phyloP scores from a whole-genome alignment of 1,140 invertebrate genomes.

The Ectropis grisescens region DNA sequence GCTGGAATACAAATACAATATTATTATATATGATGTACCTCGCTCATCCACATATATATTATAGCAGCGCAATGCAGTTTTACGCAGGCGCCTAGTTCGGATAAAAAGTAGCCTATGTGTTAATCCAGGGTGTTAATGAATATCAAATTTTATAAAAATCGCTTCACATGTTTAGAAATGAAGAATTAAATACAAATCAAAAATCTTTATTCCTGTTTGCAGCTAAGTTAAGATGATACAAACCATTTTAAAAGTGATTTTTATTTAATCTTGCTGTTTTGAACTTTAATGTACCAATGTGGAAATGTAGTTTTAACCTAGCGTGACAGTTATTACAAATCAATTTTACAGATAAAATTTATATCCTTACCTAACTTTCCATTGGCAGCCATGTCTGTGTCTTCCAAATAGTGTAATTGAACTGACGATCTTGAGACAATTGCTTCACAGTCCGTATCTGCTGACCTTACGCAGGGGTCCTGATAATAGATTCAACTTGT shows the following conservation, averaged over 20 bases:
- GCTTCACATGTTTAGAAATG: no score
- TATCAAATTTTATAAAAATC: no score
- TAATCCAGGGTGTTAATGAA: no score
- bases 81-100: no score
- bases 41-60: no score
- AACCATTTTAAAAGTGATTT: no score
- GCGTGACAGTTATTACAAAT: neutral
- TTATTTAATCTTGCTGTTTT: no score
- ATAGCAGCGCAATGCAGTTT: no score
- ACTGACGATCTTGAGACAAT: constrained; percentile 16
- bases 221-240: no score
- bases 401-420: constrained; percentile 11
- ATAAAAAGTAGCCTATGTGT: no score
- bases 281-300: neutral
- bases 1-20: constrained; percentile 72
- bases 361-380: constrained; percentile 50
- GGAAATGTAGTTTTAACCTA: neutral
- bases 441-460: constrained; percentile 7
- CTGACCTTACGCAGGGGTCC: constrained; percentile 50
- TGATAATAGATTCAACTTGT: constrained; percentile 43
- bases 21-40: neutral
- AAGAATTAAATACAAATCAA: no score
- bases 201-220: no score
- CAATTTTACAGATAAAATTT: constrained; percentile 1
- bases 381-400: constrained; percentile 49